A percentile compares a stretch with the other conserved stretches of the same genome.
These are phyloP conservation scores for Folsomia manolachei DNA, from an alignment of 2,888 invertebrate species.

Conservation along the genomic window DNA sequence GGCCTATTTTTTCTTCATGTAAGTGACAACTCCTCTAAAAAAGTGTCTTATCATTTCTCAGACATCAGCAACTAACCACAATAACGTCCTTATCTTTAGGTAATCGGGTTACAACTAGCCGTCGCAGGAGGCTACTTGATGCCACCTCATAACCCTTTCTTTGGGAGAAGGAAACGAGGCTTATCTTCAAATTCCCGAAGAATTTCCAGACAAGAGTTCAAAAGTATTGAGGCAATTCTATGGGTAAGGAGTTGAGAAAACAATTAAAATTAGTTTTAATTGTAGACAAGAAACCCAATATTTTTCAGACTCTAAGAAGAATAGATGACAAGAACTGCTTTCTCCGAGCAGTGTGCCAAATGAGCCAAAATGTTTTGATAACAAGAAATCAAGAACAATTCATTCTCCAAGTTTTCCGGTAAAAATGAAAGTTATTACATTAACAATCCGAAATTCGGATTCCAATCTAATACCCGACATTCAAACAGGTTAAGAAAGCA, in stretches of 20 bases:
- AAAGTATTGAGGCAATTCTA: constrained; percentile 27
- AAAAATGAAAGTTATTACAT: neutral
- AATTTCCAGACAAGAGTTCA: neutral
- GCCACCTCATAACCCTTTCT: neutral
- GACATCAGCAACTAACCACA: neutral
- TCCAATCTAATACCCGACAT: neutral
- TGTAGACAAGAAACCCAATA: neutral
- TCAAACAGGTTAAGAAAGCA: neutral
- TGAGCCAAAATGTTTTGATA: constrained; percentile 19
- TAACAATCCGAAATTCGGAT: neutral
- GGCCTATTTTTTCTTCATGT: neutral
- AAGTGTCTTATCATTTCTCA: neutral
- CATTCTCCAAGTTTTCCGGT: constrained; percentile 25
- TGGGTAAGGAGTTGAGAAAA: constrained; percentile 26
- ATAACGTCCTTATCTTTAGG: neutral
- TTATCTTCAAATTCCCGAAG: neutral
- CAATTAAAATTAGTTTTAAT: neutral
- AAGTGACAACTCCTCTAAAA: neutral
- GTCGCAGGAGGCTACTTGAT: neutral
- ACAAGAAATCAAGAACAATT: neutral
- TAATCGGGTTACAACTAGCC: neutral
- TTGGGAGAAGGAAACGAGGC: neutral
- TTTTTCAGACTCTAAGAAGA: constrained; percentile 25
- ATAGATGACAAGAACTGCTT: constrained; percentile 34
- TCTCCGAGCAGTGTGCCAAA: constrained; percentile 28